A percentile compares a stretch with the other conserved stretches of the same genome.
These are phyloP conservation scores for Clistopyga incitator DNA, from an alignment of 2,888 invertebrate genomes.

Conservation along the genomic window DNA sequence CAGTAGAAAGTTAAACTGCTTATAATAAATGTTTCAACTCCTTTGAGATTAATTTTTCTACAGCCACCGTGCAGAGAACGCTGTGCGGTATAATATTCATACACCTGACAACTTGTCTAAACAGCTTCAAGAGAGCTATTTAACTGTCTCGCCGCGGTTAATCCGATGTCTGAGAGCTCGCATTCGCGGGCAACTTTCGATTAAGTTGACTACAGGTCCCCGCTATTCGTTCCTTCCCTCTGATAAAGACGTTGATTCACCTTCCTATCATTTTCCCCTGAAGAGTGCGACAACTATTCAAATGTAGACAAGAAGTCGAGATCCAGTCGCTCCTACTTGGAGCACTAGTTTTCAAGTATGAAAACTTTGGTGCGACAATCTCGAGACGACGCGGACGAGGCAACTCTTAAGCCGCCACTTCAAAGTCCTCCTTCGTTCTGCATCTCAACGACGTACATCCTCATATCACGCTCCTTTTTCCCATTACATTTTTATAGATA, in stretches of 20 bases:
- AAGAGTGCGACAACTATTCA: conserved; percentile 21
- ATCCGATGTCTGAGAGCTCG: conserved; percentile 16
- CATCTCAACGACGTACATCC: background rate
- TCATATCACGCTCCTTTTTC: background rate
- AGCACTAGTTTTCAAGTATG: conserved; percentile 10
- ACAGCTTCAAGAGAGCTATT: conserved; percentile 14
- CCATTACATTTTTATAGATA: background rate
- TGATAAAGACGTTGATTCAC: conserved; percentile 22
- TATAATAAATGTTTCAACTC: background rate
- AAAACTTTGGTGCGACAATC: conserved; percentile 22
- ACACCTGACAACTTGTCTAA: conserved; percentile 11
- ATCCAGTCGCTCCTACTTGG: conserved; percentile 19
- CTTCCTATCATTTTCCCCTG: conserved; percentile 6
- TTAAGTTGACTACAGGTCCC: conserved; percentile 7
- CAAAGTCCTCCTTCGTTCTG: conserved; percentile 4
- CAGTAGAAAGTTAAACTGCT: conserved; percentile 1
- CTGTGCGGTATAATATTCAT: background rate
- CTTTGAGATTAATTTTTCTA: conserved; percentile 14
- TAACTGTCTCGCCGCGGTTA: conserved; percentile 20
- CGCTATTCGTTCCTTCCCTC: conserved; percentile 1
- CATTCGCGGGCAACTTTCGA: conserved; percentile 13
- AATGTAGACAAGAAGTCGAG: conserved; percentile 22
- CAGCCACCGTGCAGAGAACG: too few species aligned
- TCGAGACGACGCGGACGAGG: conserved; percentile 5
- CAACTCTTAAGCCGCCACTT: background rate